Evolutionary conservation across 2,888 invertebrate genomes (phyloP).

Genomic region (Pocota personata): DNA sequence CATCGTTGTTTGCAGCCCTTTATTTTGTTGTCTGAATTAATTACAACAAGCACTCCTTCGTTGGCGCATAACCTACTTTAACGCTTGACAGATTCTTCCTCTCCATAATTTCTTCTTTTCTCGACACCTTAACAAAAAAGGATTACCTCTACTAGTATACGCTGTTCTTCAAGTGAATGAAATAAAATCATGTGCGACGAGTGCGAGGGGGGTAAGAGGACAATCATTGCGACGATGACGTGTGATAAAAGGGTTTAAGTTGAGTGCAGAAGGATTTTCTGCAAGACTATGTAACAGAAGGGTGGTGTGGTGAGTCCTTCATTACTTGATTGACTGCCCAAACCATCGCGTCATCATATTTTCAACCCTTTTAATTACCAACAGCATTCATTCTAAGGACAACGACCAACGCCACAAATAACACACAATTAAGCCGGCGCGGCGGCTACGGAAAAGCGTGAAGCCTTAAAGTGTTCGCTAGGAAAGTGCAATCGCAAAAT

Average conservation of each 20-base stretch:
- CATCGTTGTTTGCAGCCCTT: slow-evolving; percentile 16
- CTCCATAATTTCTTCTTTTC: slow-evolving; percentile 32
- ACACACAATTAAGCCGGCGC: slow-evolving; percentile 32
- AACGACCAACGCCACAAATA: slow-evolving; percentile 48
- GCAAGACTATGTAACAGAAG: slow-evolving; percentile 15
- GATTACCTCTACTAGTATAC: slow-evolving; percentile 28
- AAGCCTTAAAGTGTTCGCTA: slow-evolving; percentile 61
- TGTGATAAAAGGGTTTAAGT: slow-evolving; percentile 40
- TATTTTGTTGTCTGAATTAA: slow-evolving; percentile 56
- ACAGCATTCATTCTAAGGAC: slow-evolving; percentile 14
- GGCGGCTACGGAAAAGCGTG: slow-evolving; percentile 33
- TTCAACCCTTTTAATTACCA: slow-evolving; percentile 34
- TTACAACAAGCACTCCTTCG: slow-evolving; percentile 42
- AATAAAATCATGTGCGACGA: slow-evolving; percentile 1
- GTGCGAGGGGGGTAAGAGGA: neutral
- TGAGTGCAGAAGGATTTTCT: slow-evolving; percentile 28
- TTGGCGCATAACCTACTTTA: slow-evolving; percentile 58
- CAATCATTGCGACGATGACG: neutral
- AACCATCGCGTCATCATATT: neutral
- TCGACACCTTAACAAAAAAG: slow-evolving; percentile 50
- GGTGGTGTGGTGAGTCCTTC: slow-evolving; percentile 18
- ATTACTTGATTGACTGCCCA: slow-evolving; percentile 10
- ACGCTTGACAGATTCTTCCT: slow-evolving; percentile 37
- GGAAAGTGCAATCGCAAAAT: slow-evolving; percentile 31
- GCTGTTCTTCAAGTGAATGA: slow-evolving; percentile 34